These are phyloP conservation scores for Chelon labrosus DNA, from an alignment of 2,797 vertebrate genomes.

Conservation along the genomic window DNA sequence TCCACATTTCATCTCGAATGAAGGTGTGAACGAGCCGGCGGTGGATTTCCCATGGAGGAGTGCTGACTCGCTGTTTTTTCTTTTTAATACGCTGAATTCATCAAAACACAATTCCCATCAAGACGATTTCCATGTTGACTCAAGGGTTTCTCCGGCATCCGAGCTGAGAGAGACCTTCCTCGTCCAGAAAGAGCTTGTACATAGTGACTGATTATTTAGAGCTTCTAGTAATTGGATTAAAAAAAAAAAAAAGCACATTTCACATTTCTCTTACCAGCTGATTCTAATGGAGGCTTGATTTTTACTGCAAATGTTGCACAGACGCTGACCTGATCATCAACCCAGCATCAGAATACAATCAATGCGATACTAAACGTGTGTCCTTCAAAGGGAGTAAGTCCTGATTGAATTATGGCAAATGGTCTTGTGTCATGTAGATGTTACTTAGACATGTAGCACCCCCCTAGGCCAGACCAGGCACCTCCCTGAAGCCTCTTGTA, in stretches of 20 bases:
- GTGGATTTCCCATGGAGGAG: constrained; percentile 59
- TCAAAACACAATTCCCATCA: constrained; percentile 65
- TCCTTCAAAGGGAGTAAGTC: background rate
- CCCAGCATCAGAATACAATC: accelerated
- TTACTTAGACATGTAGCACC: too few species aligned
- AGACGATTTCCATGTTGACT: constrained; percentile 69
- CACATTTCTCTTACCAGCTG: constrained; percentile 24
- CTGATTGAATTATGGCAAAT: background rate
- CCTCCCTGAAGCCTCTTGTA: too few species aligned
- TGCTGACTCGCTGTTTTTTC: background rate
- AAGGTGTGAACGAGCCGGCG: constrained; percentile 56
- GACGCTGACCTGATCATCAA: background rate
- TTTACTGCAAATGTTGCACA: background rate
- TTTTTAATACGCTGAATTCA: constrained; percentile 55
- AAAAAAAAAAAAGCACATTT: constrained; percentile 6
- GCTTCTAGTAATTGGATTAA: background rate
- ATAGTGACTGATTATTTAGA: constrained; percentile 66
- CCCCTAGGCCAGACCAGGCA: too few species aligned
- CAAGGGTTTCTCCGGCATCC: constrained; percentile 34
- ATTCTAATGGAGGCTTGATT: constrained; percentile 3
- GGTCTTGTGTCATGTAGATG: too few species aligned
- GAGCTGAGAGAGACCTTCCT: constrained; percentile 37
- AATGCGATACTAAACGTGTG: background rate
- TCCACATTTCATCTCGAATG: constrained; percentile 24
- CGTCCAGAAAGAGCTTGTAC: constrained; percentile 50